Conservation (phyloP, 1,140 invertebrate species). For the Ditylenchus dipsaci region DNA sequence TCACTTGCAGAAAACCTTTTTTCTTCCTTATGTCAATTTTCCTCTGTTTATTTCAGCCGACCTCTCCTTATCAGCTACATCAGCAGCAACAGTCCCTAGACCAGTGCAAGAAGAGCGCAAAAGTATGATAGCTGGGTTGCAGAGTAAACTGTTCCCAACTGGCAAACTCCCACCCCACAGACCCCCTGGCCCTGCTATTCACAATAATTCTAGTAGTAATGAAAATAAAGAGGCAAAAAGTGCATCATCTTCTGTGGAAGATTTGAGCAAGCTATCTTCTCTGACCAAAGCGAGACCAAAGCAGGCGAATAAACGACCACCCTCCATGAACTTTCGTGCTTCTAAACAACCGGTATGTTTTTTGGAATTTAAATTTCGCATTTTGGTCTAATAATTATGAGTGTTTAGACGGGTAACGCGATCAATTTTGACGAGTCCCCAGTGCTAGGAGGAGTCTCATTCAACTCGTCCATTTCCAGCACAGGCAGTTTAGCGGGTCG, state of each 20-base stretch:
- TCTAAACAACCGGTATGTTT: not conserved
- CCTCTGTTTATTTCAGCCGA: not conserved
- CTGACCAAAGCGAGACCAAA: conserved; percentile 35
- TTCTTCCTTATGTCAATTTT: no score
- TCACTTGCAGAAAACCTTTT: no score
- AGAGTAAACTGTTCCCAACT: conserved; percentile 31
- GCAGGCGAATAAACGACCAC: conserved; percentile 36
- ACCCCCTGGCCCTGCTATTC: conserved; percentile 3
- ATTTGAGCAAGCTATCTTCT: conserved; percentile 3
- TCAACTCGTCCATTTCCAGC: no score
- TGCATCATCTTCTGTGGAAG: not conserved
- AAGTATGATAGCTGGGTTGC: conserved; percentile 36
- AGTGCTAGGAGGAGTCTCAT: not conserved
- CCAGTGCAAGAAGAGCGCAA: conserved; percentile 33
- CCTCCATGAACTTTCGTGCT: conserved; percentile 19
- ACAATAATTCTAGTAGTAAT: not conserved
- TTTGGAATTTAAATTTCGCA: not conserved
- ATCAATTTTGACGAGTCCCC: not conserved
- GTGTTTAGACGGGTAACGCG: not conserved
- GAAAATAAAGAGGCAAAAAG: conserved; percentile 14
- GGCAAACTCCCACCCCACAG: conserved; percentile 21
- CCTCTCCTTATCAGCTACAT: not conserved
- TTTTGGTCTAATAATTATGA: not conserved
- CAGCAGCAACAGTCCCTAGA: not conserved
- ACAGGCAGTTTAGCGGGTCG: no score